Evolutionary conservation across 2,797 vertebrate species (phyloP), one percentile per base, ranked within the genome.

Genomic region (Amphiprion clarkii): DNA sequence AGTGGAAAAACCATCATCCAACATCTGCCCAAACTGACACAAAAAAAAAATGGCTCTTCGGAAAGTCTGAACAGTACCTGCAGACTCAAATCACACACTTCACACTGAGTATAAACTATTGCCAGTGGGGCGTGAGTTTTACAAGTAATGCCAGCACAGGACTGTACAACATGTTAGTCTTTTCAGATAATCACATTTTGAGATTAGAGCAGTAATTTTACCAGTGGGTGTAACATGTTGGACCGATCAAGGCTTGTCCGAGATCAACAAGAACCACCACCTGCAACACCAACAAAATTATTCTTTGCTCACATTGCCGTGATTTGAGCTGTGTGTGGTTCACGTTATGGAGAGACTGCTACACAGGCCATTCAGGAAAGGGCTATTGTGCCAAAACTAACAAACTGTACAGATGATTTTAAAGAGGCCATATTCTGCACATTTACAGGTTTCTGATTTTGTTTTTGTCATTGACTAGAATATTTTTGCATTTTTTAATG

Each of bases 11-110:
- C 70, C 49, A 46, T 51, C 33, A 64, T 61, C 56, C 56, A 59
- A 71, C 25, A 72, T 74, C 29, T 72, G 39, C 42, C 56, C 53
- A 49, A 52, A 51, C 56, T 78, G 61, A 61, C 17, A 54, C 23
- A 23, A 23, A 23, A 23, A 13, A 44, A 67, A 63, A 77, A 58
- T 5, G 5, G 46, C 40, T 71, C 74, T 60, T 65, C 1, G 39
- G 63, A 88, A 83, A 83, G 62, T 66, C 39, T 70, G 60, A 77
- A 64, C 40, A 73, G 68, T 56, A 72, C 67, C 65, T 64, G 64
- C 31, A 13, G 49, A 69, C 57, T 73, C 36, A 75, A 73, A 71
- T 33, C 55, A 56, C 63, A 67, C 40, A 59, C 23, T 57, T 57
- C 33, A 67, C 33, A 64, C 27, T 19, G 33, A 79, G 36, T n/a